Base-by-base conservation (phyloP, 2,113 vertebrate genomes). In the Mirounga angustirostris region DNA sequence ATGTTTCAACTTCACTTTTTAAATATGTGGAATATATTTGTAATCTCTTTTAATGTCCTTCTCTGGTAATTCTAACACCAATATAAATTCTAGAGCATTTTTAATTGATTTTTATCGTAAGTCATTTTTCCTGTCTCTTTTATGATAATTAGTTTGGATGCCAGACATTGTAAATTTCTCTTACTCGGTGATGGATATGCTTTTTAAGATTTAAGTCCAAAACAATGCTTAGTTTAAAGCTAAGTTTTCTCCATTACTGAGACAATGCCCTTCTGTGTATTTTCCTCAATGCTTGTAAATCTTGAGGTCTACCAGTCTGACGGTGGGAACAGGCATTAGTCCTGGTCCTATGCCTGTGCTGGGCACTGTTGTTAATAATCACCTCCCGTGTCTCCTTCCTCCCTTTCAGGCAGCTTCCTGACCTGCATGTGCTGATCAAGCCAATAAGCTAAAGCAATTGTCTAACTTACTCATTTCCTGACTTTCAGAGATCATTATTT, bases 71-170 rank as follows among this genome's bases (percentile, higher is more conserved):
- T 84, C 14, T 90, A 71, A 69, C 19, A 33, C 26, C 30, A 36
- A 15, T 71, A 33, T 71, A 9, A 59, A 43, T 71, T 91, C 40
- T 52, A 28, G 54, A 86, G 4, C 18, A 43, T 84, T 91, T 93
- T 91, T 74, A 22, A 83, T 65, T 82, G 61, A 81, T 89, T n/a
- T 94, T 94, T 95, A 46, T 78, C 50, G 33, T 22, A n/a, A 21
- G 26, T 54, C 11, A 16, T 89, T 50, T 67, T 78, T 81, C 18
- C 11, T 50, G 2, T 76, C 22, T 89, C 79, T 61, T 81, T 92
- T 36, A 69, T 80, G 6, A 30, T 65, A 84, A 56, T 92, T 95
- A 67, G 26, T 33, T 95, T 80, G 33, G 33, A 81, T 61, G 28
- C 18, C 54, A 87, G 82, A 63, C 36, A 59, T 30, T 73, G 59